These are phyloP conservation scores for Cremastobaeus sp. DNA, from an alignment of 2,888 invertebrate genomes.

Conservation along the genomic window DNA sequence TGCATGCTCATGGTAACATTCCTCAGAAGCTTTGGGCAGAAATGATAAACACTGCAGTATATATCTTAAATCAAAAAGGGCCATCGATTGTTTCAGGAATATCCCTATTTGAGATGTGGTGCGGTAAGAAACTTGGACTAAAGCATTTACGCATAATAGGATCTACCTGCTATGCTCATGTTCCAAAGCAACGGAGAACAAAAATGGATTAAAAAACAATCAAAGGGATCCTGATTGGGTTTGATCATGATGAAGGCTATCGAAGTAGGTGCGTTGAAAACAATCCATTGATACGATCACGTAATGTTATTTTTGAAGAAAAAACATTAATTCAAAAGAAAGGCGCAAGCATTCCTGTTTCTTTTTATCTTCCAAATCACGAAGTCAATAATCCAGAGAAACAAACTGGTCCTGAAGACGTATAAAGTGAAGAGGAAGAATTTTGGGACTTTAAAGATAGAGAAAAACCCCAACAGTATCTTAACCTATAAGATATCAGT, in stretches of 20 bases:
- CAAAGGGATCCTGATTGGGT: slow-evolving; percentile 62
- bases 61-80: slow-evolving; percentile 63
- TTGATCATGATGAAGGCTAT: slow-evolving; percentile 31
- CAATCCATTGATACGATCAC: slow-evolving; percentile 4
- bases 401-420: background rate
- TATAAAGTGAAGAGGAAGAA: slow-evolving; percentile 4
- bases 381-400: background rate
- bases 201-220: slow-evolving; percentile 66
- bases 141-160: slow-evolving; percentile 64
- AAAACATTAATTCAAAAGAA: slow-evolving; percentile 4
- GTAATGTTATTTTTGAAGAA: slow-evolving; percentile 41
- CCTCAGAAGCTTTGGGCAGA: slow-evolving; percentile 53
- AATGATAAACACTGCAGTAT: slow-evolving; percentile 61
- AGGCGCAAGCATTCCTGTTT: background rate
- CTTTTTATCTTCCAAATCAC: background rate
- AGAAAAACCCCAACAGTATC: no score
- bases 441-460: background rate
- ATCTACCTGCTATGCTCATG: slow-evolving; percentile 59
- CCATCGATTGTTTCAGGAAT: slow-evolving; percentile 61
- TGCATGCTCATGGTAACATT: slow-evolving; percentile 29
- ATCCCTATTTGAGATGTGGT: slow-evolving; percentile 66
- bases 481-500: background rate
- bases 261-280: slow-evolving; percentile 16
- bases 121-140: slow-evolving; percentile 59
- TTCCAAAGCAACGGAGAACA: slow-evolving; percentile 62